These are phyloP conservation scores for Camptogramma bilineatum DNA, from an alignment of 2,888 invertebrate genomes.

Conservation along the genomic window DNA sequence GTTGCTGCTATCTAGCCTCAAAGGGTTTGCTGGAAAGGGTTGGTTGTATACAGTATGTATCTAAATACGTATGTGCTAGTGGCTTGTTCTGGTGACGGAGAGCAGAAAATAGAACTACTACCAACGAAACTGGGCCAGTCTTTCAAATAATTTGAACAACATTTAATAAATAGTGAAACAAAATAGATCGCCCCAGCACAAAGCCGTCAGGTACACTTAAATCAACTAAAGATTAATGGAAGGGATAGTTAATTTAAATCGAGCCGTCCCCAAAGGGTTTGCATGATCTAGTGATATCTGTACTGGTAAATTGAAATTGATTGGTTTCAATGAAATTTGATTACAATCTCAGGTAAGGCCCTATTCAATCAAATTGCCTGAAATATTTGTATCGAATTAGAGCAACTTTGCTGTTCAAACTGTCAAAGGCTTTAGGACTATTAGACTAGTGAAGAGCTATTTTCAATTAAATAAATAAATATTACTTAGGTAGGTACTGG, in stretches of 20 bases:
- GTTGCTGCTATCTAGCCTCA: too few species aligned
- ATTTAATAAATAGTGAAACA: background rate
- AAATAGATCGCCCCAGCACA: background rate
- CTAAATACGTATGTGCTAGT: too few species aligned
- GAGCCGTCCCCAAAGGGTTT: constrained; percentile 22
- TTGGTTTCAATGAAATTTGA: constrained; percentile 34
- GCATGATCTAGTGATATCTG: constrained; percentile 34
- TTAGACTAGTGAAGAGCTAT: too few species aligned
- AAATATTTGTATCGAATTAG: constrained; percentile 8
- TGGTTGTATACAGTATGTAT: too few species aligned
- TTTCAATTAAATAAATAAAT: too few species aligned
- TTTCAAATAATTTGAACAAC: too few species aligned
- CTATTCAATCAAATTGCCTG: constrained; percentile 17
- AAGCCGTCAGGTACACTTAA: background rate
- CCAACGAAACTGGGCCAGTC: too few species aligned
- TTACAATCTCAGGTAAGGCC: constrained; percentile 27
- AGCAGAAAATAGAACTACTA: too few species aligned
- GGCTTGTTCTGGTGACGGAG: too few species aligned
- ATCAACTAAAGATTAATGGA: background rate
- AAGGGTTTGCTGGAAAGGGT: too few species aligned
- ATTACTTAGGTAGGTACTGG: too few species aligned
- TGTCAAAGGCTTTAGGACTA: background rate
- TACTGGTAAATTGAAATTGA: constrained; percentile 31
- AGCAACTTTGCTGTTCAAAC: background rate
- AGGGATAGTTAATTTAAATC: constrained; percentile 4